Conservation (phyloP, 2,113 vertebrate species). For the Micronycteris hirsuta region DNA sequence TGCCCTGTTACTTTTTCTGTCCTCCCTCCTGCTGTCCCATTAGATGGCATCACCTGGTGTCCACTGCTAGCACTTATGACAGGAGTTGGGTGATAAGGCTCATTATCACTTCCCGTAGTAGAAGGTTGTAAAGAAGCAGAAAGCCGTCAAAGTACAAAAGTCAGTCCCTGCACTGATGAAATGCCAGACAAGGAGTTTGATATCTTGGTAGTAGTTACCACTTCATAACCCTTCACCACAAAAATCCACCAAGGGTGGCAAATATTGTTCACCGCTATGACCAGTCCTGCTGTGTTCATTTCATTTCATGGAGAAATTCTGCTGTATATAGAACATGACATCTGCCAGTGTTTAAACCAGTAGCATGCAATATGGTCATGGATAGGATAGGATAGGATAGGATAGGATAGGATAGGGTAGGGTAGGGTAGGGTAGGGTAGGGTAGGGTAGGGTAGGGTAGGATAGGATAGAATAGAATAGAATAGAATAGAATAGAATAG, state of each 20-base stretch:
- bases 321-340: background rate
- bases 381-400: background rate
- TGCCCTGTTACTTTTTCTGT: background rate
- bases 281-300: background rate
- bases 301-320: background rate
- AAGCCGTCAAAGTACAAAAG: background rate
- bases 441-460: background rate
- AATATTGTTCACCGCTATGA: background rate
- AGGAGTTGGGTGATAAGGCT: background rate
- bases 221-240: background rate
- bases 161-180: accelerated
- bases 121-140: background rate
- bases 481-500: background rate
- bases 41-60: background rate
- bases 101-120: background rate
- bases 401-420: too few species aligned
- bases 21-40: background rate
- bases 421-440: too few species aligned
- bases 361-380: background rate
- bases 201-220: background rate
- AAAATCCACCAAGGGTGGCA: background rate
- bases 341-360: background rate
- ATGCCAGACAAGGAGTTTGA: background rate
- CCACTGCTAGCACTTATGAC: background rate
- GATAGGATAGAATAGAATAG: background rate